A percentile compares a stretch with the other conserved stretches of the same genome.
Conservation (phyloP, 2,888 invertebrate genomes). For the Antheraea yamamai region DNA sequence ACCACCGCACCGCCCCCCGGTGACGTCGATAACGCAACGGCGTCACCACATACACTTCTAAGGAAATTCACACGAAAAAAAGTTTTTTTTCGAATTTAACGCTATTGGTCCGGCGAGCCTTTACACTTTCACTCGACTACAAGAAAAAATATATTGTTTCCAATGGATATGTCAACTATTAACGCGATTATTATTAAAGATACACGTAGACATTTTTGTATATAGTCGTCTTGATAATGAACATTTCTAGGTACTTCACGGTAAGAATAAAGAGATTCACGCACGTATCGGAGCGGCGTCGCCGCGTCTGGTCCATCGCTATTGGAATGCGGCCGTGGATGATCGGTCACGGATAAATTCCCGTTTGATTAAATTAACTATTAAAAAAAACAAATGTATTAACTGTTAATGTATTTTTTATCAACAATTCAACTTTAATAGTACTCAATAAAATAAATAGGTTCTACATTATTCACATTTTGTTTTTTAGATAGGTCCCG, state of each 20-base stretch:
- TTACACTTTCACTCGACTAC: too few species aligned
- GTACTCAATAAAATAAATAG: not conserved
- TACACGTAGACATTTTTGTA: too few species aligned
- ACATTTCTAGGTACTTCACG: not conserved
- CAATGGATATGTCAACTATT: too few species aligned
- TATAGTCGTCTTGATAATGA: not conserved
- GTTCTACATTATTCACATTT: not conserved
- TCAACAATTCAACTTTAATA: not conserved
- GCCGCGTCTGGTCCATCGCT: not conserved
- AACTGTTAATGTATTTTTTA: not conserved
- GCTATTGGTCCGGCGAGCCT: too few species aligned
- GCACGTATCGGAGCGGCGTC: not conserved
- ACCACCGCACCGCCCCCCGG: too few species aligned
- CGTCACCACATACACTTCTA: too few species aligned
- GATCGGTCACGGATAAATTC: constrained; percentile 1
- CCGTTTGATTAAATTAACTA: not conserved
- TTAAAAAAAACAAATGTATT: not conserved
- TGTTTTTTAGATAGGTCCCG: too few species aligned
- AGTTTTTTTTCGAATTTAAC: too few species aligned
- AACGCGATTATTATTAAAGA: too few species aligned
- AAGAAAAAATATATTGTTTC: too few species aligned
- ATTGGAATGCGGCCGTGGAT: not conserved
- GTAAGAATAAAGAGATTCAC: not conserved
- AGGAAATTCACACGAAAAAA: too few species aligned
- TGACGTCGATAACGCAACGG: too few species aligned